A percentile compares a stretch with the other conserved stretches of the same genome.
These are phyloP conservation scores for Calephelis virginiensis DNA, from an alignment of 1,140 invertebrate genomes.

Conservation along the genomic window DNA sequence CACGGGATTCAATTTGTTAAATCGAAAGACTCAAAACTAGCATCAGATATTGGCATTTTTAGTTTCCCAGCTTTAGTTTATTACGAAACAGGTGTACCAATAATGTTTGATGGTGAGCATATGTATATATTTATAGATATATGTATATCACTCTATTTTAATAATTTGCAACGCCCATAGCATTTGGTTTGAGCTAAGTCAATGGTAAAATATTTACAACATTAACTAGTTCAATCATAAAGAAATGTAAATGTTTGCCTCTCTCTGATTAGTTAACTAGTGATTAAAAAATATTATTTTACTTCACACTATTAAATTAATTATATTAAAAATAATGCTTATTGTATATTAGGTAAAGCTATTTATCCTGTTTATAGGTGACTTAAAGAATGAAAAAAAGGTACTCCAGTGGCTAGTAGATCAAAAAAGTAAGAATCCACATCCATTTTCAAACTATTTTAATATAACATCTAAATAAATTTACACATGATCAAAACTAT, in stretches of 20 bases:
- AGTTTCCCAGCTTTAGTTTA: slow-evolving; percentile 94
- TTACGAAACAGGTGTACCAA: slow-evolving; percentile 95
- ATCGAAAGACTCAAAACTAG: slow-evolving; percentile 92
- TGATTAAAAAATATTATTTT: background rate
- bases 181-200: too few relatives aligned
- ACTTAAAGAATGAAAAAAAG: slow-evolving; percentile 96
- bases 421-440: slow-evolving; percentile 93
- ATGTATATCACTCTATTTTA: slow-evolving; percentile 2
- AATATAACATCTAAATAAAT: slow-evolving; percentile 51
- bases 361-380: slow-evolving; percentile 86
- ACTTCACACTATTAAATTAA: background rate
- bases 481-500: slow-evolving; percentile 47
- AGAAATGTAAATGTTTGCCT: background rate
- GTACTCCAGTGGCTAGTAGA: slow-evolving; percentile 96
- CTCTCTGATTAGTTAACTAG: background rate
- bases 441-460: slow-evolving; percentile 70
- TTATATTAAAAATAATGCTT: background rate
- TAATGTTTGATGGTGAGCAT: slow-evolving; percentile 94
- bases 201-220: too few relatives aligned
- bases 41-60: slow-evolving; percentile 94
- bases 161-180: background rate
- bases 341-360: slow-evolving; percentile 11
- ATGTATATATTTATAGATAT: too few relatives aligned
- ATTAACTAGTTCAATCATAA: too few relatives aligned
- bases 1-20: slow-evolving; percentile 96